These are phyloP conservation scores for Meriones unguiculatus DNA, from an alignment of 2,113 vertebrate genomes.

Conservation along the genomic window DNA sequence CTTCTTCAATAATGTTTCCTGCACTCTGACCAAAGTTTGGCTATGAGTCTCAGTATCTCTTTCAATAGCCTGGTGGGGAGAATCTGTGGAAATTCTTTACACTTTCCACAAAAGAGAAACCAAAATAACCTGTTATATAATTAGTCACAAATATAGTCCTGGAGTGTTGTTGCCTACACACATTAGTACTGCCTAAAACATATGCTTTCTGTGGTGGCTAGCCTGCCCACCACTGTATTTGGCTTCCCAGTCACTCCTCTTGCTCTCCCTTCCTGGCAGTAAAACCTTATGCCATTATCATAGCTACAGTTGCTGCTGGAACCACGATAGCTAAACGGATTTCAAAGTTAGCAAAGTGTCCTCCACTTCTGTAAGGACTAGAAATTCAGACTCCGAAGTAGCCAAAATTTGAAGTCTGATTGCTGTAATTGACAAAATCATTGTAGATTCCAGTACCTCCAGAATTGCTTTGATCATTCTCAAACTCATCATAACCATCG, in stretches of 20 bases:
- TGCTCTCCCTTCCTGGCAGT: slow-evolving; percentile 87
- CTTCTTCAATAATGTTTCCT: no score
- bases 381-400: background rate
- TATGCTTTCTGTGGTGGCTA: background rate
- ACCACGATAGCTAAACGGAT: background rate
- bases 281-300: background rate
- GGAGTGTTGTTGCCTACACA: background rate
- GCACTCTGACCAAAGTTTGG: no score
- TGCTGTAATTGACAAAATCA: background rate
- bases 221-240: background rate
- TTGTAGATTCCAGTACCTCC: no score
- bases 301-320: background rate
- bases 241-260: slow-evolving; percentile 77
- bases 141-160: background rate
- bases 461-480: no score
- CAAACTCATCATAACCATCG: background rate
- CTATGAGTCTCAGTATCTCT: no score
- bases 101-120: background rate
- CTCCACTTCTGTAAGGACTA: background rate
- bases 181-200: background rate
- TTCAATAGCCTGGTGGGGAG: no score
- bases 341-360: background rate
- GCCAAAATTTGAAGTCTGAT: background rate
- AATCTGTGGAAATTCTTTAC: no score
- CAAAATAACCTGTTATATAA: background rate